Percentiles rank a stretch among this genome's conserved stretches.
phyloP scores from a whole-genome alignment of 2,888 invertebrate genomes.

The Portevinia maculata region DNA sequence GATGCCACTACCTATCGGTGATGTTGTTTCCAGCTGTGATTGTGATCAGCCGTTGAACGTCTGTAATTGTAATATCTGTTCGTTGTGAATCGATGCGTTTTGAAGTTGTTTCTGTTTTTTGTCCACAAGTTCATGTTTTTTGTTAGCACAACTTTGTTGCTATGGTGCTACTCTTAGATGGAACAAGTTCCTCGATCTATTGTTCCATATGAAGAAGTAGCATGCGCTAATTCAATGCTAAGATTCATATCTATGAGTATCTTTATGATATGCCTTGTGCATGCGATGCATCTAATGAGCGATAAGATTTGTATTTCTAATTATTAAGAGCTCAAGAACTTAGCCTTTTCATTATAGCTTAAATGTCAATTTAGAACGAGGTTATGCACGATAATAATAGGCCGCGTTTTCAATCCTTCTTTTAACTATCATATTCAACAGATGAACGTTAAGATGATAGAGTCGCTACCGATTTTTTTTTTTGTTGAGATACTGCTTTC shows the following conservation, averaged over 20 bases:
- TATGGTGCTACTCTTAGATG: constrained; percentile 24
- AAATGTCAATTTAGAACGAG: not conserved
- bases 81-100: constrained; percentile 61
- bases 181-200: constrained; percentile 46
- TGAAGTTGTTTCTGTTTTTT: constrained; percentile 39
- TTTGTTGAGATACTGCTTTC: no score
- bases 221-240: constrained; percentile 70
- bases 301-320: constrained; percentile 29
- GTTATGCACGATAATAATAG: not conserved
- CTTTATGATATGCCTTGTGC: constrained; percentile 37
- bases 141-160: constrained; percentile 15
- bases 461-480: no score
- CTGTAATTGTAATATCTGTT: constrained; percentile 50
- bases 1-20: constrained; percentile 18
- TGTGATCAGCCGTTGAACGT: constrained; percentile 52
- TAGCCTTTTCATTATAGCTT: not conserved
- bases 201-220: constrained; percentile 64
- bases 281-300: constrained; percentile 50
- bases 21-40: constrained; percentile 43
- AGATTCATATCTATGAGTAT: constrained; percentile 45
- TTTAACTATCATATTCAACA: no score
- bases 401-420: no score
- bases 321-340: constrained; percentile 13
- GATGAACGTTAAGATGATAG: no score
- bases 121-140: constrained; percentile 60